phyloP scores from a whole-genome alignment of 2,797 vertebrate species.

The Urocyon cinereoargenteus region DNA sequence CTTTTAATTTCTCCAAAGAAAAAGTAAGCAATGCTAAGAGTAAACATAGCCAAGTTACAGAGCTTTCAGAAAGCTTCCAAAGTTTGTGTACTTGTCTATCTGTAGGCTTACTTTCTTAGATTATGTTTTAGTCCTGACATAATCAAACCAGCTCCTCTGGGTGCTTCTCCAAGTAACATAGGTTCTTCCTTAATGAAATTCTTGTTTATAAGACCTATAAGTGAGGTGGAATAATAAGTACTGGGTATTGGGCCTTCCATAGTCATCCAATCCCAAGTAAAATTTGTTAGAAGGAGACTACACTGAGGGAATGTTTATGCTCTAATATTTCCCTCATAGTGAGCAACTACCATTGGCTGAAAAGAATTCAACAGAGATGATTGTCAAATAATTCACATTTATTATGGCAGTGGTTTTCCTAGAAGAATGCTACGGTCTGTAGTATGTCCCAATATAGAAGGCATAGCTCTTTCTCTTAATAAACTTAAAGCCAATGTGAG shows the following conservation, averaged over 20 bases:
- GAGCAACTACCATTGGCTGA: background rate
- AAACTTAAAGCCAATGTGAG: background rate
- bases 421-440: background rate
- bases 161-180: background rate
- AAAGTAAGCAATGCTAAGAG: background rate
- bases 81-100: background rate
- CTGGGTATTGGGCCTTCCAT: background rate
- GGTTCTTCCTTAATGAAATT: background rate
- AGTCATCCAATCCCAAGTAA: background rate
- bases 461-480: background rate
- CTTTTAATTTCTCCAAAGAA: constrained; percentile 17
- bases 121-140: background rate
- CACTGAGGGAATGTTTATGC: background rate
- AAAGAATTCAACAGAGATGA: background rate
- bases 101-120: background rate
- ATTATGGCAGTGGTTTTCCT: background rate
- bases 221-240: background rate
- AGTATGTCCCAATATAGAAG: background rate
- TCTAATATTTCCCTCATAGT: background rate
- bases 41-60: background rate
- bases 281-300: background rate
- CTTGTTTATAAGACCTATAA: constrained; percentile 5
- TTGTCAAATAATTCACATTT: background rate
- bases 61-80: background rate
- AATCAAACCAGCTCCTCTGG: background rate